Conservation (phyloP, 30 jellyfish, hydroid and myxozoan genomes). For the Hydra vulgaris region DNA sequence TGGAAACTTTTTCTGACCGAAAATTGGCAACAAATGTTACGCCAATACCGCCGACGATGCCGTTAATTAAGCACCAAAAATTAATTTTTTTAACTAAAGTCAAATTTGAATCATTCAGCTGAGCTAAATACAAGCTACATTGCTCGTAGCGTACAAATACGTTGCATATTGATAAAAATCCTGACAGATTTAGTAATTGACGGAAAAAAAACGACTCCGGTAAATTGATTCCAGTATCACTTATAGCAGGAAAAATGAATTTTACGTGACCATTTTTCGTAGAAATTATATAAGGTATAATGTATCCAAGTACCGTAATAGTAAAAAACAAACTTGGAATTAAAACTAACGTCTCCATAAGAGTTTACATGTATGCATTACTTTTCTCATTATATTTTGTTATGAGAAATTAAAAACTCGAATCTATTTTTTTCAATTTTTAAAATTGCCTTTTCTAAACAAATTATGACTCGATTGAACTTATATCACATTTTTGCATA, state of each 20-base stretch:
- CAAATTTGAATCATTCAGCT: constrained; percentile 24
- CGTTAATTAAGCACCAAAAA: constrained; percentile 34
- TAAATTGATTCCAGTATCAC: constrained; percentile 70
- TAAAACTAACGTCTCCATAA: constrained; percentile 42
- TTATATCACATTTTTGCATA: not conserved
- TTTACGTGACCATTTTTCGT: constrained; percentile 65
- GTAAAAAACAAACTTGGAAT: constrained; percentile 48
- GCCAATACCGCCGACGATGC: constrained; percentile 71
- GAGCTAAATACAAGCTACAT: constrained; percentile 36
- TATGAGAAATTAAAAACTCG: not conserved
- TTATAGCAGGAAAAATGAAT: constrained; percentile 74
- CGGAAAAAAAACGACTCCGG: constrained; percentile 83
- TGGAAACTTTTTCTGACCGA: constrained; percentile 33
- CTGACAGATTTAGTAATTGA: constrained; percentile 76
- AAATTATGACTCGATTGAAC: not conserved
- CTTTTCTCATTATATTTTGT: too few species aligned
- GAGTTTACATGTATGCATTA: not conserved
- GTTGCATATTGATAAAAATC: constrained; percentile 56
- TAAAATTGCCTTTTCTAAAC: too few species aligned
- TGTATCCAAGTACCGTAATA: constrained; percentile 51
- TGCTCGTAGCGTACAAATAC: constrained; percentile 52
- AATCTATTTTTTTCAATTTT: not conserved
- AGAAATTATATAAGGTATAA: constrained; percentile 59
- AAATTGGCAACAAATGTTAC: constrained; percentile 85
- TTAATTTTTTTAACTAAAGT: constrained; percentile 23